A percentile compares a stretch with the other conserved stretches of the same genome.
Conservation (phyloP, 2,113 vertebrate genomes). For the Andinoacara biseriatus region DNA sequence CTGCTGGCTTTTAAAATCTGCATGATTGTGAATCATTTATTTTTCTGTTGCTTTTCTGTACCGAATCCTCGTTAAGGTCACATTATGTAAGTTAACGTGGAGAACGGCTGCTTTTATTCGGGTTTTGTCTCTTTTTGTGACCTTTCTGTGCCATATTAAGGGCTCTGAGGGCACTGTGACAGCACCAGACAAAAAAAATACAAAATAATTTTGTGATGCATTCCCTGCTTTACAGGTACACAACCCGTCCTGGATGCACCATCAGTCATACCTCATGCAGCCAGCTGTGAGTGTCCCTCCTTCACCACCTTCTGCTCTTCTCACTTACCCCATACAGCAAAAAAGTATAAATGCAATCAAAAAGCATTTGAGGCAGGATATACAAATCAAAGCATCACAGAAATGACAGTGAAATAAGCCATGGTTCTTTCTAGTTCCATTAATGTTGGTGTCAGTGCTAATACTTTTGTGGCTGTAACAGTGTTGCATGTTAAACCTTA, state of each 20-base stretch:
- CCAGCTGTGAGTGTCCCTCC: conserved; percentile 75
- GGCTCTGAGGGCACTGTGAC: conserved; percentile 79
- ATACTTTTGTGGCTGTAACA: background rate
- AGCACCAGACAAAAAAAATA: background rate
- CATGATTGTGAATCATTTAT: background rate
- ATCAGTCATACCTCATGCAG: conserved; percentile 95
- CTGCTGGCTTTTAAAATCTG: background rate
- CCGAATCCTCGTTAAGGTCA: background rate
- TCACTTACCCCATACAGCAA: background rate
- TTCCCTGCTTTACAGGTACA: conserved; percentile 80
- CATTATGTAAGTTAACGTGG: background rate
- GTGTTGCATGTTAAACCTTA: background rate
- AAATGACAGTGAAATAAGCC: background rate
- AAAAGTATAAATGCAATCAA: background rate
- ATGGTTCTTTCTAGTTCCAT: background rate
- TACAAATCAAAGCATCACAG: background rate
- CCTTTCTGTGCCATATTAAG: conserved; percentile 80
- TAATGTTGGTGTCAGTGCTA: background rate
- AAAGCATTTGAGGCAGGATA: background rate
- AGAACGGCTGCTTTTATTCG: conserved; percentile 70
- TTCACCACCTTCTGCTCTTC: background rate
- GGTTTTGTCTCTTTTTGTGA: conserved; percentile 73
- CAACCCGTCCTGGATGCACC: conserved; percentile 92
- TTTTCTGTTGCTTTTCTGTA: background rate
- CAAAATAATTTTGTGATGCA: background rate